Base-by-base conservation (phyloP, 2,888 invertebrate species). In the Marasmarcha lunaedactyla region DNA sequence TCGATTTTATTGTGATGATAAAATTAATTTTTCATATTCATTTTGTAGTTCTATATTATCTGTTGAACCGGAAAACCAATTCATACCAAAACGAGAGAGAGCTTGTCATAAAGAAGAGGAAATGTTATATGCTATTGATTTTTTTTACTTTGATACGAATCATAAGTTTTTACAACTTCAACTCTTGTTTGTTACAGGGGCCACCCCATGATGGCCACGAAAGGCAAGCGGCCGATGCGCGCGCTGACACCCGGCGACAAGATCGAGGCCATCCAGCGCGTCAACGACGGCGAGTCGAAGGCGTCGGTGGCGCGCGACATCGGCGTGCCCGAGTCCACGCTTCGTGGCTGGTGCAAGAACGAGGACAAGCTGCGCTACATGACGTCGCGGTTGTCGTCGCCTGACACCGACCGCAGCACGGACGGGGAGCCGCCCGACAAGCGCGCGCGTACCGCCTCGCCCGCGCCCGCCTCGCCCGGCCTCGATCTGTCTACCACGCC, bases 331-430 rank as follows among this genome's bases (percentile, higher is more conserved):
- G 94, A 94, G 68, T 93, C 93, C 1, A 94, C 94, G 6, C 79
- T 94, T 11, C 86, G 94, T 2, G 94, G 94, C 42, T 94, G 94
- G 94, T 94, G 93, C 73, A 94, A 94, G 69, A 91, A 92, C 60
- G 92, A 93, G 61, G 90, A 91, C 54, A 93, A 93, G 67, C 69
- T 84, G 48, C 77, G 84, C 71, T 90, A 48, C 87, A 89, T 63
- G 88, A 90, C 81, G 59, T 89, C 90, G 15, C 85, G 89, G 7
- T 88, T 90, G 55, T 89, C 90, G 38, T 89, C 89, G 6, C 89
- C 90, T 1, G 91, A 91, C 50, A 90, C 90, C 34, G 86, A 86
- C 55, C 87, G 86, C 58, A 85, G 86, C 54, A 73, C 76, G 46
- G 83, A 81, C 45, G 83, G 84, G 14, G 74, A 79, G 49, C 78